A percentile compares a stretch with the other conserved stretches of the same genome.
Conservation (phyloP, 2,113 vertebrate species). For the Trochalopteron elliotii region DNA sequence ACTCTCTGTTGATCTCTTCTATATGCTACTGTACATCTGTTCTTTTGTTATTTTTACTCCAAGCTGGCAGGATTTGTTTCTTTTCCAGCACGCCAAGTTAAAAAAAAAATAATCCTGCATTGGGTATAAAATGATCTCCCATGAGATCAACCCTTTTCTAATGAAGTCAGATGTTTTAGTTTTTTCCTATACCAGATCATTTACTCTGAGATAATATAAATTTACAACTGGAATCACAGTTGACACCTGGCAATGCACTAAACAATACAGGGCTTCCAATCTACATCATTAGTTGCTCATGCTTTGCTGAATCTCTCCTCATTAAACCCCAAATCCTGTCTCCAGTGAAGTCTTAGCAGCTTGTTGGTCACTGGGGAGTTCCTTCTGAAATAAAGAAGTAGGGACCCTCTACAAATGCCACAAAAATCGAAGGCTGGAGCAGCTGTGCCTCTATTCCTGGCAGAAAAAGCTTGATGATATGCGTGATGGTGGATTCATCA, state of each 20-base stretch:
- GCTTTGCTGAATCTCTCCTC: conserved; percentile 40
- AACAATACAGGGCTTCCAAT: neutral
- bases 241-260: conserved; percentile 43
- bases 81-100: neutral
- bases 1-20: neutral
- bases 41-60: neutral
- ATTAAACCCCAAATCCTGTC: conserved; percentile 14
- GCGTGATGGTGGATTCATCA: neutral
- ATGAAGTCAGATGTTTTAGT: neutral
- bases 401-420: neutral
- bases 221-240: conserved; percentile 19
- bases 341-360: neutral
- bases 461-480: neutral
- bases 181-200: conserved; percentile 23
- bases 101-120: neutral
- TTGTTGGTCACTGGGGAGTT: neutral
- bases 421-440: neutral
- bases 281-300: conserved; percentile 35
- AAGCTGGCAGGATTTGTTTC: conserved; percentile 7
- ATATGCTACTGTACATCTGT: conserved; percentile 7
- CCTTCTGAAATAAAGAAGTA: neutral
- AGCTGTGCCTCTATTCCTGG: neutral
- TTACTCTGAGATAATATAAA: conserved; percentile 44
- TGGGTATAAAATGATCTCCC: neutral
- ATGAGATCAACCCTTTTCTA: neutral